Evolutionary conservation across 2,113 vertebrate genomes (phyloP).

Genomic region (Piaya cayana): DNA sequence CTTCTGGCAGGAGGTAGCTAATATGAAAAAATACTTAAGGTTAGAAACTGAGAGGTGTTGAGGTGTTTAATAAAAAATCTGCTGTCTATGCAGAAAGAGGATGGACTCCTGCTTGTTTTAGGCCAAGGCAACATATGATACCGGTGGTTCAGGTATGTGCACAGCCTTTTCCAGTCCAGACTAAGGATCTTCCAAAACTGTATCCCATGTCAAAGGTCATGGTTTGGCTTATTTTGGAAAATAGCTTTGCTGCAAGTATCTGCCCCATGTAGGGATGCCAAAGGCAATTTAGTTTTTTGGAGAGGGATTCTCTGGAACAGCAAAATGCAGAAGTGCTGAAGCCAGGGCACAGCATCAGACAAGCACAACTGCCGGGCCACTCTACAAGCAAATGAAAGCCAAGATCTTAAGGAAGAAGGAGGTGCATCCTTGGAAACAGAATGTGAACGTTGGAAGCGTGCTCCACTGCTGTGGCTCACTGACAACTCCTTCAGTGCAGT

Average conservation of each 20-base stretch:
- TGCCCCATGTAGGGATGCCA: neutral
- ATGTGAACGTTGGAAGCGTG: neutral
- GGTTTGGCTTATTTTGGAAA: neutral
- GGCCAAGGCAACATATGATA: neutral
- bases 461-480: neutral
- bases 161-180: neutral
- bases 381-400: neutral
- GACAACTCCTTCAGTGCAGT: neutral
- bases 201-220: neutral
- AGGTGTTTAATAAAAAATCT: slow-evolving; percentile 51
- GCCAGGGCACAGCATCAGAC: neutral
- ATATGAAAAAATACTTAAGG: neutral
- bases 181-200: neutral
- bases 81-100: neutral
- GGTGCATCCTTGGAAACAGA: neutral
- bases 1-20: neutral
- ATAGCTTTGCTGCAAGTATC: neutral
- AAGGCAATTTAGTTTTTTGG: neutral
- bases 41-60: neutral
- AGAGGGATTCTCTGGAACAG: neutral
- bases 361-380: neutral
- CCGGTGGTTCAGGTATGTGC: neutral
- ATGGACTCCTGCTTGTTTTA: neutral
- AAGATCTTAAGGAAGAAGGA: neutral
- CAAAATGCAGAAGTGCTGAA: neutral